Evolutionary conservation across 2,888 invertebrate species (phyloP), one percentile per base, ranked within the genome.

Genomic region (Pelosia muscerda): DNA sequence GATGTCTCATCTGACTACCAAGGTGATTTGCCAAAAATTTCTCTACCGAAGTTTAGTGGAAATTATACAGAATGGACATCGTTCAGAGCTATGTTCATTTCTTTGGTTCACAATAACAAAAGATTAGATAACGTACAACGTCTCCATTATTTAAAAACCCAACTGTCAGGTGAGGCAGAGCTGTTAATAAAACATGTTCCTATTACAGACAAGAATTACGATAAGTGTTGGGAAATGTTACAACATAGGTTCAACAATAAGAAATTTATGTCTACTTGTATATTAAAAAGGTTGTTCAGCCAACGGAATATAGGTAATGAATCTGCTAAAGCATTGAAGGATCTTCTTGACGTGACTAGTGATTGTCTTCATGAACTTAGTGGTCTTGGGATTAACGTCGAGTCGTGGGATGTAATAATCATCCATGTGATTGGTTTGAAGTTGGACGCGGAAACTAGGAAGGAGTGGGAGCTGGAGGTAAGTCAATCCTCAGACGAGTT

Each of bases 141-240:
- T 25, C 34, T 64, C 15, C 56, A 57, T 25, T 64, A 57, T 56
- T 34, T 63, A 8, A 64, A 64, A 25, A 42, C 25, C 0, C 38
- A 38, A 38, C 56, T 65, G 25, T 49, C 58, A n/a, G 58, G 22
- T 11, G 65, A 65, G 23, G 65, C 59, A 19, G 54, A 59, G 11
- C 59, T 54, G 49, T 3, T 59, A 6, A 11, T 65, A 10, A 28
- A 22, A 34, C 34, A 54, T n/a, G 31, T 53, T 15, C 11, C 25
- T 22, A 49, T 65, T 22, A 26, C 65, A 2, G 13, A 42, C 6
- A 25, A 19, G 23, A 65, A 65, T 28, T 58, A 58, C 9, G 3
- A 42, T 5, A 25, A 58, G 26, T 65, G 28, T 49, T 65, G 65
- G 53, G 28, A 28, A 28, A 3, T 28, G 28, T 28, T 28, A 6